phyloP scores from a whole-genome alignment of 1,140 invertebrate genomes.

The Pteromalus puparum region DNA sequence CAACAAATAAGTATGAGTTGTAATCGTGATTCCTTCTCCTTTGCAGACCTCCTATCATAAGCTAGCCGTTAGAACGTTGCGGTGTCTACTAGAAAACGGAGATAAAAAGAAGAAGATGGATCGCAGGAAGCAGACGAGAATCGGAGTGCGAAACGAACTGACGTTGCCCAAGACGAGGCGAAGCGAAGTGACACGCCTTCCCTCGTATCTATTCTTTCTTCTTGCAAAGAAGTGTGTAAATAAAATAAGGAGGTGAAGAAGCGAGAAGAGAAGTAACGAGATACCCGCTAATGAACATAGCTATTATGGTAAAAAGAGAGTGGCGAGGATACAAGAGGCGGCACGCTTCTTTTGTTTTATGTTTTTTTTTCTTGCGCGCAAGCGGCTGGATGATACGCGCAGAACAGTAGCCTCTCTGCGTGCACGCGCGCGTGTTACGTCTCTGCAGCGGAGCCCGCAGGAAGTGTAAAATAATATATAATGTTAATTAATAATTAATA shows the following conservation, averaged over 20 bases:
- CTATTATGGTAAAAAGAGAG: slow-evolving; percentile 50
- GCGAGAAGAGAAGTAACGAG: slow-evolving; percentile 59
- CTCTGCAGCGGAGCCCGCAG: slow-evolving; percentile 44
- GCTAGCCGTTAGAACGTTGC: slow-evolving; percentile 57
- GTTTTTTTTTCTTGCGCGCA: not conserved
- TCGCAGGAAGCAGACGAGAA: not conserved
- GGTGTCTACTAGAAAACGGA: slow-evolving; percentile 36
- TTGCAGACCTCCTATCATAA: slow-evolving; percentile 74
- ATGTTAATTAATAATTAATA: slow-evolving; percentile 66
- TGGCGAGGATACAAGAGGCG: slow-evolving; percentile 51
- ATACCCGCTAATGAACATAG: slow-evolving; percentile 34
- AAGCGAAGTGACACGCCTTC: not conserved
- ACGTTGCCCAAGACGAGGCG: not conserved
- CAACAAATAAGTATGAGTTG: not conserved
- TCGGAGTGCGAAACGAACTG: not conserved
- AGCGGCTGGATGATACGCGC: slow-evolving; percentile 52
- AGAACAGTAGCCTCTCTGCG: slow-evolving; percentile 30
- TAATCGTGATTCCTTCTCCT: slow-evolving; percentile 54
- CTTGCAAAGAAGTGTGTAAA: slow-evolving; percentile 63
- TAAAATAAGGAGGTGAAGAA: slow-evolving; percentile 63
- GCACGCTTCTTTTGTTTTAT: slow-evolving; percentile 40
- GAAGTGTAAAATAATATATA: slow-evolving; percentile 70
- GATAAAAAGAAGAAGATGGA: slow-evolving; percentile 1
- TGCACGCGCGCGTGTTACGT: slow-evolving; percentile 52
- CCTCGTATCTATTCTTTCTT: slow-evolving; percentile 27